Evolutionary conservation across 2,888 invertebrate species (phyloP).

Genomic region (Apodemia zela): DNA sequence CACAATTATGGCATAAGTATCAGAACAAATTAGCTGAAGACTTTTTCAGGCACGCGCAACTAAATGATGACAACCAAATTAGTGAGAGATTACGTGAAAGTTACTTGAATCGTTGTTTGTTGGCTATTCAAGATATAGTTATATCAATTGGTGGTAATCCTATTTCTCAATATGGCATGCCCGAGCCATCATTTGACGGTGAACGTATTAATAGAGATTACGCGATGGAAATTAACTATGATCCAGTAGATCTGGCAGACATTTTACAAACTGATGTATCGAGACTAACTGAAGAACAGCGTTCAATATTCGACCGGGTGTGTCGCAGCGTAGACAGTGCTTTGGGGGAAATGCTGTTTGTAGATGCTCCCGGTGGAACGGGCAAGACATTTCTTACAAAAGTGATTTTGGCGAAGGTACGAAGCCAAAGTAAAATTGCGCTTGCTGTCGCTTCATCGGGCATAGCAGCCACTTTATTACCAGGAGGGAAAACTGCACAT

Average conservation of each 20-base stretch:
- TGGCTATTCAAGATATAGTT: constrained; percentile 21
- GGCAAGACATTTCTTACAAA: too few relatives aligned
- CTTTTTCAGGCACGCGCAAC: constrained; percentile 15
- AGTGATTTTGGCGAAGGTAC: too few relatives aligned
- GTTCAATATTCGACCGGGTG: constrained; percentile 5
- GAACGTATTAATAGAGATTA: constrained; percentile 23
- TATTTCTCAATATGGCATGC: too few relatives aligned
- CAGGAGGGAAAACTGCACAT: too few relatives aligned
- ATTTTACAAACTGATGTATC: constrained; percentile 17
- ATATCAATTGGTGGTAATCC: constrained; percentile 21
- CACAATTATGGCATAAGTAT: constrained; percentile 20
- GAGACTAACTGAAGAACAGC: constrained; percentile 12
- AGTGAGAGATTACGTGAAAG: constrained; percentile 18
- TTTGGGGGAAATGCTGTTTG: too few relatives aligned
- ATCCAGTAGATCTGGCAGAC: constrained; percentile 12
- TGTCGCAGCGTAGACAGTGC: constrained; percentile 21
- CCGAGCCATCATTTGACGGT: constrained; percentile 12
- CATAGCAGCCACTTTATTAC: too few relatives aligned
- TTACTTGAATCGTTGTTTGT: constrained; percentile 16
- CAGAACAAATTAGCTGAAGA: constrained; percentile 22
- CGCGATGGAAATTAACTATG: constrained; percentile 18
- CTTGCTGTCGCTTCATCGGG: too few relatives aligned
- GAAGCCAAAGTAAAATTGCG: too few relatives aligned
- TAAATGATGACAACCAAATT: background rate
- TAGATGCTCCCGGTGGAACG: too few relatives aligned